phyloP scores from a whole-genome alignment of 2,888 invertebrate genomes.

The Baronia brevicornis region DNA sequence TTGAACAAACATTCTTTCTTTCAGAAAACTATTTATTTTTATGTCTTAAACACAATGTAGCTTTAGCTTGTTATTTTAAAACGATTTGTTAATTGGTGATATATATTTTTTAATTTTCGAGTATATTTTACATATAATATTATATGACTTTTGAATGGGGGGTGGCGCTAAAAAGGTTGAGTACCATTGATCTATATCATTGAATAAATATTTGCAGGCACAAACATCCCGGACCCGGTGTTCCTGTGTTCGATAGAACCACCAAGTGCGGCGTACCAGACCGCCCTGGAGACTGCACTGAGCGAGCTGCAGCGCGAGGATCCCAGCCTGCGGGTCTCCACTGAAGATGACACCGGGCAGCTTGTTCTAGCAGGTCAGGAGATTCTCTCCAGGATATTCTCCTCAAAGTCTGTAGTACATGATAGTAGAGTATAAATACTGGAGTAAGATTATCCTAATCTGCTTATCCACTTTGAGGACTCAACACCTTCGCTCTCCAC shows the following conservation, averaged over 20 bases:
- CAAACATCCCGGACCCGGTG: slow-evolving; percentile 92
- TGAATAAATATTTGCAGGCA: too few relatives aligned
- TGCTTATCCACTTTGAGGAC: too few relatives aligned
- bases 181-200: background rate
- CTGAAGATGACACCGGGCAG: slow-evolving; percentile 89
- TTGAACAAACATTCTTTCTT: too few relatives aligned
- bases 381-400: too few relatives aligned
- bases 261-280: slow-evolving; percentile 84
- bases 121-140: too few relatives aligned
- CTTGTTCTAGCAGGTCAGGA: slow-evolving; percentile 83
- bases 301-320: slow-evolving; percentile 90
- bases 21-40: background rate
- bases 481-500: too few relatives aligned
- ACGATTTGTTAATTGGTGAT: background rate
- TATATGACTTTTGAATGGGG: too few relatives aligned
- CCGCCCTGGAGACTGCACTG: slow-evolving; percentile 86
- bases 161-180: background rate
- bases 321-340: slow-evolving; percentile 87
- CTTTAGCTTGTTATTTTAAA: background rate
- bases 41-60: background rate
- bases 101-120: too few relatives aligned
- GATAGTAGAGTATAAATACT: too few relatives aligned
- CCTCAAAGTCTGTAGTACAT: too few relatives aligned
- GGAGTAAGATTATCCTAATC: too few relatives aligned
- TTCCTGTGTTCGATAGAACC: slow-evolving; percentile 98